Percentiles rank a stretch among this genome's conserved stretches.
phyloP scores from a whole-genome alignment of 2,113 vertebrate species.

The Danio rerio region DNA sequence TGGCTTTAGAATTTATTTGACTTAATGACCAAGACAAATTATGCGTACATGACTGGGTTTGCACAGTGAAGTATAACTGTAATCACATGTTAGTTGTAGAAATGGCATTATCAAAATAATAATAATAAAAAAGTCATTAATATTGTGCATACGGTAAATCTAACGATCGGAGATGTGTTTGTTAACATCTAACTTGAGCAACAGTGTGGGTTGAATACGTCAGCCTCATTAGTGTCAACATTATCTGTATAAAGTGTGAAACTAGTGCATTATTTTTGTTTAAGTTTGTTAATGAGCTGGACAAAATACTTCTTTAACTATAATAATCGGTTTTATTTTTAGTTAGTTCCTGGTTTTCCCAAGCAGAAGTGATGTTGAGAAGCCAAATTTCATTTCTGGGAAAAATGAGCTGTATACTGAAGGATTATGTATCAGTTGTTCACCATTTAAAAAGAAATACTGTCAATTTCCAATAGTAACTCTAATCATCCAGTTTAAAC shows the following conservation, averaged over 20 bases:
- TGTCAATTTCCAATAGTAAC: conserved; percentile 3
- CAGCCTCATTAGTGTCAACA: conserved; percentile 32
- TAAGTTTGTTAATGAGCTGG: neutral
- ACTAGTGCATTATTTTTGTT: conserved; percentile 39
- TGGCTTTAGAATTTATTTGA: no score
- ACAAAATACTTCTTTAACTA: neutral
- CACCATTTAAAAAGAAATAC: neutral
- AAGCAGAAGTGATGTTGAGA: conserved; percentile 20
- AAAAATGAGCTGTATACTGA: neutral
- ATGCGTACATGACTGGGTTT: neutral
- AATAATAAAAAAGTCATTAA: neutral
- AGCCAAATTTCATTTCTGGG: neutral
- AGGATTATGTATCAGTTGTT: neutral
- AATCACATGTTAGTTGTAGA: neutral
- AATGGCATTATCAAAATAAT: conserved; percentile 7
- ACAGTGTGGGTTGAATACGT: conserved; percentile 8
- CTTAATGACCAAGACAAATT: conserved; percentile 6
- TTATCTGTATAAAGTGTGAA: conserved; percentile 41
- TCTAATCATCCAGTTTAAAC: conserved; percentile 38
- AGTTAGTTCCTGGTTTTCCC: conserved; percentile 7
- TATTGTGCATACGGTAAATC: conserved; percentile 2
- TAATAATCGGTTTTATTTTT: neutral
- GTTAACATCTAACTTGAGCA: conserved; percentile 44
- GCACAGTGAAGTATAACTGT: conserved; percentile 16
- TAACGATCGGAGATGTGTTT: conserved; percentile 24